phyloP scores from a whole-genome alignment of 2,113 vertebrate species.

The Colinus virginianus region DNA sequence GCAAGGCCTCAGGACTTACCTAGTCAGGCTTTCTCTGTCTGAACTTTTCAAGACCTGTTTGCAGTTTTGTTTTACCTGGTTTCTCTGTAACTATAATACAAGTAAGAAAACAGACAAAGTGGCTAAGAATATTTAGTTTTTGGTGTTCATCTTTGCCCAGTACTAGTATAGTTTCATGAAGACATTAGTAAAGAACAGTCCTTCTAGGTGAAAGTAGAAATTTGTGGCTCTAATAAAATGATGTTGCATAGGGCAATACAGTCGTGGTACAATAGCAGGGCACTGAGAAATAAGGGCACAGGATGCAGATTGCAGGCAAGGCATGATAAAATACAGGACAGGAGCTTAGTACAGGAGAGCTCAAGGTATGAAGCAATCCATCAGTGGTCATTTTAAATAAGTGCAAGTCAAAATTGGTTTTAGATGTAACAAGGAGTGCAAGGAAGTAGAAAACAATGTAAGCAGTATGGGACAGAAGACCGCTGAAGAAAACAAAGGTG shows the following conservation, averaged over 20 bases:
- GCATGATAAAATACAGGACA: background rate
- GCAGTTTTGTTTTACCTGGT: background rate
- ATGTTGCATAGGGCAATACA: background rate
- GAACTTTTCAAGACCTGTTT: background rate
- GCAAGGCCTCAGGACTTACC: background rate
- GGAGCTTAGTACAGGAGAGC: background rate
- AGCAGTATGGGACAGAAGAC: background rate
- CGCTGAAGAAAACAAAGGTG: background rate
- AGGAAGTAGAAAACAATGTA: background rate
- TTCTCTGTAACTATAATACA: background rate
- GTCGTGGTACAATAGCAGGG: background rate
- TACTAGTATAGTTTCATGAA: background rate
- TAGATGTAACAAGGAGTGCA: background rate
- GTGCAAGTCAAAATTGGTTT: background rate
- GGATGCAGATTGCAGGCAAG: background rate
- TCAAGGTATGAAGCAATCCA: background rate
- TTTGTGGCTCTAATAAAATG: background rate
- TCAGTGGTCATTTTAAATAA: background rate
- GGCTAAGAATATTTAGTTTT: background rate
- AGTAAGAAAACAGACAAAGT: background rate
- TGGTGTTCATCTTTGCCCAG: background rate
- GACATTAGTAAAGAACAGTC: background rate
- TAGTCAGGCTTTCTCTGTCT: background rate
- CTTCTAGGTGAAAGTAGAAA: background rate
- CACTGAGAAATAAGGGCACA: background rate